phyloP scores from a whole-genome alignment of 2,888 invertebrate species.

The Parnassius glacialis region DNA sequence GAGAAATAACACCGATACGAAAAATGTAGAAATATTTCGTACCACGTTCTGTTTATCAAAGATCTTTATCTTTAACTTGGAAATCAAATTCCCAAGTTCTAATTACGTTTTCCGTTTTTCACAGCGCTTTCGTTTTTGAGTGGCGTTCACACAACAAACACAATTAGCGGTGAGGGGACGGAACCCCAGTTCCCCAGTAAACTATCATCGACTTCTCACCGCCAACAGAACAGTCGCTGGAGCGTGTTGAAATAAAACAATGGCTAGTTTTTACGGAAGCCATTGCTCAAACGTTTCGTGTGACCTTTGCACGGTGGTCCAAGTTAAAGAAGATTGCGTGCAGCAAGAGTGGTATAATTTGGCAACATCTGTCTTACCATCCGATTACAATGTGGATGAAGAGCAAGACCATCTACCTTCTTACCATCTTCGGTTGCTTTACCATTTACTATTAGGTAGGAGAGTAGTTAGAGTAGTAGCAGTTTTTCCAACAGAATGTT shows the following conservation, averaged over 20 bases:
- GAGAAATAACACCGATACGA: too few species aligned
- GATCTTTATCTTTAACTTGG: background rate
- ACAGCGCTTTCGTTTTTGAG: slow-evolving; percentile 18
- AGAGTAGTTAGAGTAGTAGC: too few species aligned
- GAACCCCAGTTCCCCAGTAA: slow-evolving; percentile 17
- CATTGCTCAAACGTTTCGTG: slow-evolving; percentile 56
- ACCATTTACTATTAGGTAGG: too few species aligned
- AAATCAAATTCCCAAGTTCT: slow-evolving; percentile 7
- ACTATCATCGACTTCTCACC: slow-evolving; percentile 5
- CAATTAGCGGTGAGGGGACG: slow-evolving; percentile 14
- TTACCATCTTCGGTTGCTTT: too few species aligned
- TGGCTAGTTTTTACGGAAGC: slow-evolving; percentile 67
- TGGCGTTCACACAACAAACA: background rate
- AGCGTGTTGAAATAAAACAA: slow-evolving; percentile 55
- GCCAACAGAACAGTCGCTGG: slow-evolving; percentile 26
- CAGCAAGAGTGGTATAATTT: too few species aligned
- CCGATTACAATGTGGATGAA: too few species aligned
- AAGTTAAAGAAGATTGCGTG: slow-evolving; percentile 35
- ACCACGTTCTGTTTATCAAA: slow-evolving; percentile 1
- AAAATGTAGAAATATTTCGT: too few species aligned
- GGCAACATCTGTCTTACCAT: too few species aligned
- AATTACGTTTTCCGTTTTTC: background rate
- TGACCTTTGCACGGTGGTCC: slow-evolving; percentile 50
- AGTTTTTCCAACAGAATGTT: too few species aligned
- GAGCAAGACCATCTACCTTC: too few species aligned